phyloP scores from a whole-genome alignment of 2,797 vertebrate genomes.

The Hemitrygon akajei region DNA sequence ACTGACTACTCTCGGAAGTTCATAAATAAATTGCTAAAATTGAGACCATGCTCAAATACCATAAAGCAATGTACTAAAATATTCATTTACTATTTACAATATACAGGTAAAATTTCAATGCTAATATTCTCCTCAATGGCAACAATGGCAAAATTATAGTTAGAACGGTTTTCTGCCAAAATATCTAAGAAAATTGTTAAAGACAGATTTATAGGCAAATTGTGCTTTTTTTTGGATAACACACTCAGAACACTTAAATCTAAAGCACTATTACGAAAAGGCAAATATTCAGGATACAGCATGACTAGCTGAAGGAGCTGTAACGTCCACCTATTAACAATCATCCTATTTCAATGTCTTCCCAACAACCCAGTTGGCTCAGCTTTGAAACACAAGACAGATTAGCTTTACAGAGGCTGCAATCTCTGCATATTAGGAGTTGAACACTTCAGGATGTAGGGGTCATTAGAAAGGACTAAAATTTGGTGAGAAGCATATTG shows the following conservation, averaged over 20 bases:
- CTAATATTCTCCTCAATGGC: background rate
- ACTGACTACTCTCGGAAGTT: background rate
- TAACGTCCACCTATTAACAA: too few species aligned
- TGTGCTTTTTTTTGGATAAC: background rate
- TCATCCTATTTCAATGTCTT: background rate
- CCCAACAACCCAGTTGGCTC: background rate
- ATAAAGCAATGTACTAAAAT: background rate
- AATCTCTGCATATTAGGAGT: background rate
- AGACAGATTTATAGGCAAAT: background rate
- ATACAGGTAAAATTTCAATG: background rate
- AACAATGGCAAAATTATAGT: background rate
- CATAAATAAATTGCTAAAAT: background rate
- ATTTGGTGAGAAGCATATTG: background rate
- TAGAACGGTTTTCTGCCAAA: too few species aligned
- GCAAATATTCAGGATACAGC: background rate
- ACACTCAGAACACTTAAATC: background rate
- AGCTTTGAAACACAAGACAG: background rate
- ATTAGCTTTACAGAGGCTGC: background rate
- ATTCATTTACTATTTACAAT: background rate
- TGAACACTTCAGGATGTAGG: background rate
- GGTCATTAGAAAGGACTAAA: background rate
- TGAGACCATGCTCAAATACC: too few species aligned
- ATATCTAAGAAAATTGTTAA: background rate
- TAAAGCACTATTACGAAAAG: background rate
- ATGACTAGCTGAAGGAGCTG: background rate